Conservation (phyloP, 2,113 vertebrate species). For the Brachyhypopomus occidentalis region DNA sequence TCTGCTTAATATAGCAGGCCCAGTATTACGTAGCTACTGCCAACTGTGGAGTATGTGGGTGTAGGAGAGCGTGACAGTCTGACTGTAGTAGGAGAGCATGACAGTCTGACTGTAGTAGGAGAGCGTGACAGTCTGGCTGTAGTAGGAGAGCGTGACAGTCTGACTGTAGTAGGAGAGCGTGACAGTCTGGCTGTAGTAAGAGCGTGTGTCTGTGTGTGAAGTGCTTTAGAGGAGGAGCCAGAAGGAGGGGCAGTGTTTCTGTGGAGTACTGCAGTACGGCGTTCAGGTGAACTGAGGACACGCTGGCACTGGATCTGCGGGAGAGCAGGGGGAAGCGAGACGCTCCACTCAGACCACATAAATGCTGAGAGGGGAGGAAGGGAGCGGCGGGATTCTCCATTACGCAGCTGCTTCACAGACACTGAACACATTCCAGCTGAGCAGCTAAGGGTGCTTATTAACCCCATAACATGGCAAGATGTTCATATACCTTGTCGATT, state of each 20-base stretch:
- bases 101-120: too few species aligned
- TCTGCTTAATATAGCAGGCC: constrained; percentile 27
- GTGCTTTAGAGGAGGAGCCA: constrained; percentile 19
- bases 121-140: too few species aligned
- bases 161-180: constrained; percentile 4
- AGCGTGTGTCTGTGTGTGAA: constrained; percentile 18
- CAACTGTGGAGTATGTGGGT: constrained; percentile 28
- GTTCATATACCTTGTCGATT: background rate
- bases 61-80: constrained; percentile 24
- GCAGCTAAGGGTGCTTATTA: constrained; percentile 23
- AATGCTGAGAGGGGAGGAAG: constrained; percentile 21
- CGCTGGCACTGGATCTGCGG: constrained; percentile 47
- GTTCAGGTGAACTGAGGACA: constrained; percentile 58
- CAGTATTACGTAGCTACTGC: constrained; percentile 19
- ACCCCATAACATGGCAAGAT: background rate
- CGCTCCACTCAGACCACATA: constrained; percentile 39
- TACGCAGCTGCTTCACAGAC: constrained; percentile 33
- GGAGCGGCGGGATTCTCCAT: constrained; percentile 13
- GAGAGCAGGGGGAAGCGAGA: constrained; percentile 31
- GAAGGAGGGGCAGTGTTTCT: constrained; percentile 31
- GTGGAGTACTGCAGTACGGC: constrained; percentile 50
- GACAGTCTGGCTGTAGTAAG: constrained; percentile 29
- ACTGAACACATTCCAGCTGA: constrained; percentile 24
- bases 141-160: too few species aligned
- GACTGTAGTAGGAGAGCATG: background rate